These are phyloP conservation scores for Acleris holmiana DNA, from an alignment of 2,888 invertebrate genomes.

Conservation along the genomic window DNA sequence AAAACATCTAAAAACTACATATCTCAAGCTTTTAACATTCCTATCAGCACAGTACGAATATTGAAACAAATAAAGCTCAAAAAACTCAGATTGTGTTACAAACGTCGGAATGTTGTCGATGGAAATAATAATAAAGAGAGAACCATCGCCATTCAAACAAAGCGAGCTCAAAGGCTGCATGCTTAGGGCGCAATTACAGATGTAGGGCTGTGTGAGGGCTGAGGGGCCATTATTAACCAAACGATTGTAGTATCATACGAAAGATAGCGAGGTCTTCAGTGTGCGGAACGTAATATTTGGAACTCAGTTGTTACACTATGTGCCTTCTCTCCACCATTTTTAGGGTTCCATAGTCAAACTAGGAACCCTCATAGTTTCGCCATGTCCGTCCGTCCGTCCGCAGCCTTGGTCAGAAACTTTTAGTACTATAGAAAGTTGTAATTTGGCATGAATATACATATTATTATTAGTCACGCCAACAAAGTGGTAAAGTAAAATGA, in stretches of 20 bases:
- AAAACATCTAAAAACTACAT: background rate
- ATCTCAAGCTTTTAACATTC: background rate
- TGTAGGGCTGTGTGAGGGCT: constrained; percentile 43
- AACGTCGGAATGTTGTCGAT: constrained; percentile 58
- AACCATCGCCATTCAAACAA: constrained; percentile 58
- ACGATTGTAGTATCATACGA: constrained; percentile 20
- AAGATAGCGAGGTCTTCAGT: constrained; percentile 16
- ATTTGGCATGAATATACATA: too few relatives aligned
- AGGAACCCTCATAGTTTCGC: too few relatives aligned
- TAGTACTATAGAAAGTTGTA: too few relatives aligned
- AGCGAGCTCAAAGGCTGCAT: constrained; percentile 62
- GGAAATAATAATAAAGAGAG: constrained; percentile 66
- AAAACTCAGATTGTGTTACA: constrained; percentile 57
- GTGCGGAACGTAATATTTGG: background rate
- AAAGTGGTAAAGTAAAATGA: too few relatives aligned
- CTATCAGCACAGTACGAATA: constrained; percentile 42
- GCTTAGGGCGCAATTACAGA: constrained; percentile 64
- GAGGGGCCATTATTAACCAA: constrained; percentile 36
- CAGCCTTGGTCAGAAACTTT: too few relatives aligned
- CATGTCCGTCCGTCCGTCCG: too few relatives aligned
- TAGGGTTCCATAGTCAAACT: too few relatives aligned
- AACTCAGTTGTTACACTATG: too few relatives aligned
- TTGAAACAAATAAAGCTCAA: constrained; percentile 53
- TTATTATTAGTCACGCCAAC: too few relatives aligned
- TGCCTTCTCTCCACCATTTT: too few relatives aligned